Conservation (phyloP, 1,140 invertebrate genomes). For the Brachionus rubens region DNA sequence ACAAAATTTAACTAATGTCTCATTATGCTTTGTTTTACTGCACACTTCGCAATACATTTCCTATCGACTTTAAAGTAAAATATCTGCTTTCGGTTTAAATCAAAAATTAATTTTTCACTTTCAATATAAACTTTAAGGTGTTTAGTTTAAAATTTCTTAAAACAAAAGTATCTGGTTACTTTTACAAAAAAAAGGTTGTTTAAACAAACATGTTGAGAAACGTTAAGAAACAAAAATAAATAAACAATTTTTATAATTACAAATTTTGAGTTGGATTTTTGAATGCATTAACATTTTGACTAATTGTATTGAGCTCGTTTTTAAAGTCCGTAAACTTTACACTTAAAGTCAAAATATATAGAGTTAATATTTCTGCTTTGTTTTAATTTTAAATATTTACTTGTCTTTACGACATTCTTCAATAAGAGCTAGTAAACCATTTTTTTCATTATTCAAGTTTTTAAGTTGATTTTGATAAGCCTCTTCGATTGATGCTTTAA, state of each 20-base stretch:
- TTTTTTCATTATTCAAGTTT: constrained; percentile 31
- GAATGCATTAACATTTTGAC: background rate
- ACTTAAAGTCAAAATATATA: background rate
- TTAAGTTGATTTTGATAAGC: background rate
- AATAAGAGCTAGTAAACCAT: background rate
- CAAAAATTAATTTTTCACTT: too few species aligned
- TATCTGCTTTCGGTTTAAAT: too few species aligned
- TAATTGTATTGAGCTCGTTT: background rate
- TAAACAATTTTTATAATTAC: background rate
- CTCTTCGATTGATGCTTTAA: background rate
- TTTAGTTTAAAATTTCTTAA: too few species aligned
- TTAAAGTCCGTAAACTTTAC: constrained; percentile 9
- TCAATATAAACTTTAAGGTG: too few species aligned
- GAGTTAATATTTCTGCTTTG: background rate
- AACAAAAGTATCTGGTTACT: too few species aligned
- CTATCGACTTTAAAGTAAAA: too few species aligned
- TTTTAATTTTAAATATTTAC: background rate
- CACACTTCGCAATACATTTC: too few species aligned
- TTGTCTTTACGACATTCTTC: constrained; percentile 5
- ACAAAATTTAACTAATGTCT: too few species aligned
- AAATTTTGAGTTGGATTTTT: constrained; percentile 29
- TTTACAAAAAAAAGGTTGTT: too few species aligned
- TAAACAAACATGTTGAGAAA: too few species aligned
- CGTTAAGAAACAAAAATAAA: too few species aligned
- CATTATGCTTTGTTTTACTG: too few species aligned